phyloP scores from a whole-genome alignment of 2,113 vertebrate genomes.

The Pomatostomus ruficeps region DNA sequence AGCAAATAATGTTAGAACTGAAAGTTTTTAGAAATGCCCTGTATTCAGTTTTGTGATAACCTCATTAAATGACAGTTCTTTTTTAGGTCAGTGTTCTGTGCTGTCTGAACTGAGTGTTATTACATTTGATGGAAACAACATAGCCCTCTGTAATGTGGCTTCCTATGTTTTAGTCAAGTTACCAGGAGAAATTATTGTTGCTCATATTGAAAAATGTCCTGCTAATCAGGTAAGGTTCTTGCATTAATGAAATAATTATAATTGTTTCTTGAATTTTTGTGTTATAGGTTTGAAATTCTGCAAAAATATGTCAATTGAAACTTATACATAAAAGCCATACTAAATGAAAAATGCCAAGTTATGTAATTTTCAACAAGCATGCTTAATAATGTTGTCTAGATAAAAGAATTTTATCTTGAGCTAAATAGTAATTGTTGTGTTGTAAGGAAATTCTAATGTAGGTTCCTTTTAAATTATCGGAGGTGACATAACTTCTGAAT shows the following conservation, averaged over 20 bases:
- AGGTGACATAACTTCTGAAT: background rate
- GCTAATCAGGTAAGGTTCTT: conserved; percentile 81
- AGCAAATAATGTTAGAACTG: background rate
- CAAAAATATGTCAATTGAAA: background rate
- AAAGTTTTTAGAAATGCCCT: background rate
- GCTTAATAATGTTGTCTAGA: background rate
- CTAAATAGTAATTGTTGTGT: background rate
- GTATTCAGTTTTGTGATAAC: background rate
- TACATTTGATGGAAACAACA: conserved; percentile 95
- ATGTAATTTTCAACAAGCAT: background rate
- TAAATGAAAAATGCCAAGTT: background rate
- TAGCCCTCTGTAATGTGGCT: conserved; percentile 89
- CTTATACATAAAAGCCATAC: background rate
- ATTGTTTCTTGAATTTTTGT: background rate
- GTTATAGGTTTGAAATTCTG: background rate
- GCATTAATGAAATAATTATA: background rate
- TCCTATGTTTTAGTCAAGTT: conserved; percentile 91
- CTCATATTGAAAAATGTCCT: conserved; percentile 92
- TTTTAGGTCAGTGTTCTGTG: conserved; percentile 90
- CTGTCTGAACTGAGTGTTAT: conserved; percentile 93
- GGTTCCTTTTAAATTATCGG: background rate
- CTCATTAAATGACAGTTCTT: conserved; percentile 32
- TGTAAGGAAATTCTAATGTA: background rate
- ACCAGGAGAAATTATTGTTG: conserved; percentile 87
- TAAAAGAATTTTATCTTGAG: background rate